Conservation (phyloP, 2,888 invertebrate species). For the Trisateles emortualis region DNA sequence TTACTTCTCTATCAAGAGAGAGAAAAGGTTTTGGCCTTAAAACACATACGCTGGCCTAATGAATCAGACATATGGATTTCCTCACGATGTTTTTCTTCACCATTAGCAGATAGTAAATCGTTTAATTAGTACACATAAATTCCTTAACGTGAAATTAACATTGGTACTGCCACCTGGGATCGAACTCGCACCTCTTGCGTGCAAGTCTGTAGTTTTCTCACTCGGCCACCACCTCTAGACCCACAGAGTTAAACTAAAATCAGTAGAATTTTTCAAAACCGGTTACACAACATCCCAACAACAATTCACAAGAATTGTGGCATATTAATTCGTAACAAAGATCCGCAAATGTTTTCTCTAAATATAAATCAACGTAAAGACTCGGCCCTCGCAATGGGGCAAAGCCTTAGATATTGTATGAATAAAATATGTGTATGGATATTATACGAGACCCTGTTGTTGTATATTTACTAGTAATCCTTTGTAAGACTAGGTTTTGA, state of each 20-base stretch:
- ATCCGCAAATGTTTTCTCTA: conserved; percentile 10
- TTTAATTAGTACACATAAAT: too few species aligned
- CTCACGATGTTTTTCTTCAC: too few species aligned
- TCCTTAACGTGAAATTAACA: too few species aligned
- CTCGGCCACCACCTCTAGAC: too few species aligned
- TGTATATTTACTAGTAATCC: neutral
- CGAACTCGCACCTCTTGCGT: too few species aligned
- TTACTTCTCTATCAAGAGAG: too few species aligned
- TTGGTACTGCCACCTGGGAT: too few species aligned
- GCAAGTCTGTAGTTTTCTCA: too few species aligned
- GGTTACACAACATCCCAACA: neutral
- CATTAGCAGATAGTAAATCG: too few species aligned
- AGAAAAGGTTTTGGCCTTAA: too few species aligned
- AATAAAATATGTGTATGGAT: conserved; percentile 7
- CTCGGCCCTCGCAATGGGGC: conserved; percentile 2
- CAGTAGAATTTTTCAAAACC: neutral
- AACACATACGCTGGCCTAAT: too few species aligned
- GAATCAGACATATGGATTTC: too few species aligned
- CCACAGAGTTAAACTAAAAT: neutral
- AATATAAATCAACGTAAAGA: conserved; percentile 11
- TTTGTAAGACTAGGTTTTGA: neutral
- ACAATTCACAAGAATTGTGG: conserved; percentile 11
- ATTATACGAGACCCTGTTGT: neutral
- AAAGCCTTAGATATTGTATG: conserved; percentile 6
- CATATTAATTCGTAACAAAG: conserved; percentile 10